phyloP scores from a whole-genome alignment of 2,797 vertebrate species.

The Tiaroga cobitis region DNA sequence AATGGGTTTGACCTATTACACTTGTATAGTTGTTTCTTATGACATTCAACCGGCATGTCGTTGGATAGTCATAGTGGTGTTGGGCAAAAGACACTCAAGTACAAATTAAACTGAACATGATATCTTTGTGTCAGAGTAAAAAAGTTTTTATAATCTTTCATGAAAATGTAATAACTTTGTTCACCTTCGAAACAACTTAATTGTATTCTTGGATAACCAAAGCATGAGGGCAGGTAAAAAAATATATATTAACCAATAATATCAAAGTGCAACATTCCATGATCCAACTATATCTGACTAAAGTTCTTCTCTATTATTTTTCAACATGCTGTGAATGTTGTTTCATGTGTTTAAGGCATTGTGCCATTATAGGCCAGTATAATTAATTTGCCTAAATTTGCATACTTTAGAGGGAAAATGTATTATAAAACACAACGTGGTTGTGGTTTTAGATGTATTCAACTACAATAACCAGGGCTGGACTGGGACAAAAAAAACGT shows the following conservation, averaged over 20 bases:
- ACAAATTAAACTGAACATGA: not conserved
- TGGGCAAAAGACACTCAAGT: not conserved
- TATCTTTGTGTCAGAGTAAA: not conserved
- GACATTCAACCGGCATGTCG: slow-evolving; percentile 15
- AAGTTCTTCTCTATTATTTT: not conserved
- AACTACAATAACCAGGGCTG: not conserved
- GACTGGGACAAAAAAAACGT: no score
- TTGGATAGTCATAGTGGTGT: not conserved
- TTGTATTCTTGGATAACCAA: not conserved
- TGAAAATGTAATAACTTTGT: not conserved
- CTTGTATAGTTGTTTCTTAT: not conserved
- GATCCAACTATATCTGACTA: not conserved
- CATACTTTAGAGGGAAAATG: not conserved
- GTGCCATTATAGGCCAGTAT: not conserved
- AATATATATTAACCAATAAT: not conserved
- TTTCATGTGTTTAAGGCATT: not conserved
- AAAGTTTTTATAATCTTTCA: not conserved
- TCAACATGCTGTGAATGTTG: not conserved
- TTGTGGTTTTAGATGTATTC: not conserved
- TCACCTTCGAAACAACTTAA: not conserved
- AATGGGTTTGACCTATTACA: slow-evolving; percentile 26
- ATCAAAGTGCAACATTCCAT: not conserved
- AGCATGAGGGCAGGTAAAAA: not conserved
- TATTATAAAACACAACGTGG: not conserved
- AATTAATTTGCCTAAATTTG: not conserved